These are phyloP conservation scores for Marcusenius ussheri DNA, from an alignment of 2,113 vertebrate species.

Conservation along the genomic window DNA sequence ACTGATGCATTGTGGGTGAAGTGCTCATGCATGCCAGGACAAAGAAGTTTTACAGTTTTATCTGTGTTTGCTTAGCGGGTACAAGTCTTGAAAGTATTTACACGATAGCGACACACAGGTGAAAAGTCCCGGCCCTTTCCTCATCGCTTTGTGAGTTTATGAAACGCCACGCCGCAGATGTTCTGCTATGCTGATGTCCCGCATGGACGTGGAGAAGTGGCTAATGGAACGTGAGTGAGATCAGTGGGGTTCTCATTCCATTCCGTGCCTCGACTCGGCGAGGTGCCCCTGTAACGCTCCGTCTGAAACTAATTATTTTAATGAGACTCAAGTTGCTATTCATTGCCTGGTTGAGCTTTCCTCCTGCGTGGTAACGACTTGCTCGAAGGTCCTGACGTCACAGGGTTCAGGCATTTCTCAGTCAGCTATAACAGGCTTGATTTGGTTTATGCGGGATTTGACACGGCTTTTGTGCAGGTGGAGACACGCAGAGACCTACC, in stretches of 20 bases:
- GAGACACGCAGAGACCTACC: neutral
- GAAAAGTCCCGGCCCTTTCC: neutral
- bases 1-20: neutral
- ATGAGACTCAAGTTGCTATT: neutral
- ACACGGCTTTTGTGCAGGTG: neutral
- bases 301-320: neutral
- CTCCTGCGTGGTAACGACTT: neutral
- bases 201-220: neutral
- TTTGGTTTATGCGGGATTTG: neutral
- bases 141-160: neutral
- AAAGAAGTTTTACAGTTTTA: neutral
- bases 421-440: neutral
- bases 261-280: neutral
- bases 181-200: neutral
- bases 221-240: neutral
- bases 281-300: neutral
- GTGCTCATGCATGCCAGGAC: neutral
- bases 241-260: neutral
- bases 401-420: neutral
- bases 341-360: neutral
- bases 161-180: neutral
- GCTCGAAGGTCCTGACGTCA: neutral
- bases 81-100: neutral
- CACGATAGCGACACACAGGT: neutral
- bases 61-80: neutral